Evolutionary conservation across 2,797 vertebrate genomes (phyloP), one percentile per base, ranked within the genome.

Genomic region (Avahi laniger): DNA sequence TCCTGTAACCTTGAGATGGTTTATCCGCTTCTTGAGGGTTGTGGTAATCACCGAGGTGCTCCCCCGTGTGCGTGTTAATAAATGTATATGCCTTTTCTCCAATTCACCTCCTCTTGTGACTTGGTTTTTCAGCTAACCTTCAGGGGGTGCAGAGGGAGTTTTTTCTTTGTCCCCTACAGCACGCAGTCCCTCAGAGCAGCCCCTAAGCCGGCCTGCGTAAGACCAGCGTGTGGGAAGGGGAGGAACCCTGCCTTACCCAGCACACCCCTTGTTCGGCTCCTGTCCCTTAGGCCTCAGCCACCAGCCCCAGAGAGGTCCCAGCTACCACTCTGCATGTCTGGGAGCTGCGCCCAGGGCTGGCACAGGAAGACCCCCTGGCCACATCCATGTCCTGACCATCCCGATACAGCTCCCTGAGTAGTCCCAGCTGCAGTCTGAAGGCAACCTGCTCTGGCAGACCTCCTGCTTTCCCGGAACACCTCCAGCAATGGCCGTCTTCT

Each of bases 161-260:
- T 4, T 50, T 7, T n/a, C 46, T 76, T 50, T 76, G 46, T 76
- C 30, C 73, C 10, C 9, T 76, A 3, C 0, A 50, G 38, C 5
- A 79, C 17, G n/a, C 41, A 41, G n/a, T 48, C 20, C 69, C 63
- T 17, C 35, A 65, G 65, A 81, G 50, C 63, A 70, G 67, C 46
- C n/a, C n/a, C 48, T n/a, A 24, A 78, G 65, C 48, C 17, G 22
- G 43, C 70, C 38, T 69, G n/a, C 5, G 61, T 14, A n/a, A n/a
- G 30, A 9, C 28, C 54, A 15, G 5, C 10, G 0, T 33, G 38
- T 7, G 15, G 26, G 10, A 8, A 24, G 9, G 61, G 46, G 26
- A 14, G 0, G 0, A n/a, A 11, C 12, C 4, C 46, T 18, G 50
- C 38, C n/a, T 22, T n/a, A 33, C 0, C 17, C 12, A n/a, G 10